Evolutionary conservation across 2,113 vertebrate species (phyloP), one percentile per base, ranked within the genome.

Genomic region (Oryzias celebensis): DNA sequence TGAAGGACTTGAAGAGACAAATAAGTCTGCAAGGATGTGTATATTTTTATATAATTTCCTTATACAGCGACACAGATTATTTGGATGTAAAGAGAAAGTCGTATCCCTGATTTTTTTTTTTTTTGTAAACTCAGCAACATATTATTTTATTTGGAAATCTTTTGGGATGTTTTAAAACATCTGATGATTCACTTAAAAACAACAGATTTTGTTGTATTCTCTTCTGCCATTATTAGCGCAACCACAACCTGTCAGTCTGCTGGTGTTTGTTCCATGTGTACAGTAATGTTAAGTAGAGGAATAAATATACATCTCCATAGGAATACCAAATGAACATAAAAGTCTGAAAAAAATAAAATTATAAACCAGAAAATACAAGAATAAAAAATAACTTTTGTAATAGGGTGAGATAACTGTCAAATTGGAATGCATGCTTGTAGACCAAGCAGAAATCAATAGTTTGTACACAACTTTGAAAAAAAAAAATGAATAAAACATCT

Each of bases 281-380:
- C 81, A 67, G 60, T 50, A 70, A 73, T 78, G 72, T 75, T 72
- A 68, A 77, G 52, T 58, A 31, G 47, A 81, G 67, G 57, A 48
- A 74, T 62, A 77, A 68, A 59, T 62, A 80, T 81, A 77, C 78
- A 77, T 88, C 75, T 55, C 81, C 77, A 81, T 84, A 75, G 82
- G 74, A 86, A 88, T 83, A 78, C 59, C 80, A 79, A 65, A 20
- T 5, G 4, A 51, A 17, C 36, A 74, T 20, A 73, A 73, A 55
- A 69, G 26, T 62, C 28, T 58, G 52, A 58, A 45, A 75, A 75
- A 75, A 44, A 62, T 69, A 79, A 58, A n/a, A n/a, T n/a, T n/a
- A n/a, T n/a, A 41, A 15, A 26, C 7, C 8, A 36, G 10, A 65
- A 75, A 71, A 70, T 52, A 57, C 23, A 68, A 75, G 23, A 68